These are phyloP conservation scores for Characodon lateralis DNA, from an alignment of 2,797 vertebrate genomes.

Conservation along the genomic window DNA sequence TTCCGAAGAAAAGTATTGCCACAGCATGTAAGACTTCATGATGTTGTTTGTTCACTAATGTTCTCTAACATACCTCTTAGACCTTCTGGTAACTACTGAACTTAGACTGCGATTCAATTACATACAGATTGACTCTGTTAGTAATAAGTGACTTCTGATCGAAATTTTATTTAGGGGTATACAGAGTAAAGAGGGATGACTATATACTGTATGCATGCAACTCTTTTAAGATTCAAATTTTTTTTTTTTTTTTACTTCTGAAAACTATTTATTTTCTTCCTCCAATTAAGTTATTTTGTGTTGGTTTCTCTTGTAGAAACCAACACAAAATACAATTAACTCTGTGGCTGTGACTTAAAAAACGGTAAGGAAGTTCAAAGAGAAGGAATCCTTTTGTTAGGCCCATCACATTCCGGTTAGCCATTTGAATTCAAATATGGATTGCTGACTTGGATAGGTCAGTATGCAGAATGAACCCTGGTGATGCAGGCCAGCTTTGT, in stretches of 20 bases:
- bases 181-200: neutral
- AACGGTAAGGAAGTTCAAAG: neutral
- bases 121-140: neutral
- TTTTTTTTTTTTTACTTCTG: neutral
- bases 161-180: neutral
- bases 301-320: neutral
- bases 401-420: neutral
- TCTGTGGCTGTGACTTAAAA: neutral
- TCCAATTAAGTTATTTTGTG: neutral
- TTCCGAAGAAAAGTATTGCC: too few species aligned
- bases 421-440: slow-evolving; percentile 5
- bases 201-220: neutral
- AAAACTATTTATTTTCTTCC: neutral
- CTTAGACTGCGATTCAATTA: neutral
- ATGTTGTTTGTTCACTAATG: neutral
- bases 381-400: neutral
- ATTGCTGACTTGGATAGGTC: slow-evolving; percentile 19
- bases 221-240: neutral
- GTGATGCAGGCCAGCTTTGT: slow-evolving; percentile 45
- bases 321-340: neutral
- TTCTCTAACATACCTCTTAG: neutral
- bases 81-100: neutral
- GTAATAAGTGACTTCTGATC: neutral
- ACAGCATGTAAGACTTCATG: neutral
- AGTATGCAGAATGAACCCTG: slow-evolving; percentile 31